Percentiles rank a stretch among this genome's conserved stretches.
Conservation (phyloP, 2,888 invertebrate species). For the Hyles lineata region DNA sequence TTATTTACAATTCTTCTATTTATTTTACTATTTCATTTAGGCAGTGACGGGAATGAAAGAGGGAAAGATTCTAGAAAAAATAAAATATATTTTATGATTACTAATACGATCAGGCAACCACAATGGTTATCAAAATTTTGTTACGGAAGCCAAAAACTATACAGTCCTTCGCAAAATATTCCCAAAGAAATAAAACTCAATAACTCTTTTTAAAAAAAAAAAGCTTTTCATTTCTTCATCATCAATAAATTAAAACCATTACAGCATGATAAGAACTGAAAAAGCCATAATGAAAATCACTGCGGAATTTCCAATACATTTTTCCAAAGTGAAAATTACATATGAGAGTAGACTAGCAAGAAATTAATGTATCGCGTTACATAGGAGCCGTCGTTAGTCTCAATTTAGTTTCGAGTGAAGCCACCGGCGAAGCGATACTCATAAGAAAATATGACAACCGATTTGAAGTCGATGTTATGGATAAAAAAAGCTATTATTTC, state of each 20-base stretch:
- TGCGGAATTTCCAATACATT: slow-evolving; percentile 13
- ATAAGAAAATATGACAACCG: slow-evolving; percentile 67
- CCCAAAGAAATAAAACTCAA: too few relatives aligned
- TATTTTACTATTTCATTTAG: too few relatives aligned
- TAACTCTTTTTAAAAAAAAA: too few relatives aligned
- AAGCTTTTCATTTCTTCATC: too few relatives aligned
- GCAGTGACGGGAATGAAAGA: too few relatives aligned
- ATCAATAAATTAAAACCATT: not conserved
- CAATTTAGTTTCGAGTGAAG: slow-evolving; percentile 21
- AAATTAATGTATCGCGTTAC: slow-evolving; percentile 27
- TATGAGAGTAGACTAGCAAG: slow-evolving; percentile 15
- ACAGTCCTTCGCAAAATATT: too few relatives aligned
- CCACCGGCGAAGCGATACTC: slow-evolving; percentile 48
- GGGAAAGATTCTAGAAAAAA: too few relatives aligned
- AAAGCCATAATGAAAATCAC: not conserved
- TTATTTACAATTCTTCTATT: too few relatives aligned
- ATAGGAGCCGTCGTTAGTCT: slow-evolving; percentile 28
- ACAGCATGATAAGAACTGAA: not conserved
- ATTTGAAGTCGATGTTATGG: slow-evolving; percentile 60
- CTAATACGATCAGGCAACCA: too few relatives aligned
- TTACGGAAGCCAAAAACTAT: too few relatives aligned
- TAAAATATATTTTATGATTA: too few relatives aligned
- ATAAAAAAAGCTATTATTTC: slow-evolving; percentile 77
- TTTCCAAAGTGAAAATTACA: slow-evolving; percentile 32
- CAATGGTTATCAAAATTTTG: too few relatives aligned